Evolutionary conservation across 2,797 vertebrate genomes (phyloP).

Genomic region (Holocentrus rufus): DNA sequence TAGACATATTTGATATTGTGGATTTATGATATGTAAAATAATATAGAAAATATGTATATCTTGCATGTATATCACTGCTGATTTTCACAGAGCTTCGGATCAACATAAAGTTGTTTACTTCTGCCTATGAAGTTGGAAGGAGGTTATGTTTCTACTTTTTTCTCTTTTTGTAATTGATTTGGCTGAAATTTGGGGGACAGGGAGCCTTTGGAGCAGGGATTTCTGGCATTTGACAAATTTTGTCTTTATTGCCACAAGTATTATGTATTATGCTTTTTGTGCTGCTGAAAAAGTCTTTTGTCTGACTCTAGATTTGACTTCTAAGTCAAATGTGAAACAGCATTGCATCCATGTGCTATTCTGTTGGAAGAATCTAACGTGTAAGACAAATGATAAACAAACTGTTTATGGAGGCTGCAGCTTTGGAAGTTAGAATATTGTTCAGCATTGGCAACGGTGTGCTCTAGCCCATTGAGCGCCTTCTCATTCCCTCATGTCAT

Average conservation of each 20-base stretch:
- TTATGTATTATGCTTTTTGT: not conserved
- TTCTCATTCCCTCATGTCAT: not conserved
- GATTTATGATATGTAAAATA: not conserved
- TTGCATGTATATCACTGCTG: not conserved
- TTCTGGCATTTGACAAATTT: not conserved
- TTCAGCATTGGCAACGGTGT: no score
- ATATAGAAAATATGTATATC: not conserved
- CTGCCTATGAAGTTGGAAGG: not conserved
- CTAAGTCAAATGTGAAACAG: not conserved
- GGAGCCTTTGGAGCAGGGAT: not conserved
- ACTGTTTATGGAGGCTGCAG: not conserved
- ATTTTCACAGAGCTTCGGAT: no score
- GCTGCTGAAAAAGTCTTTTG: not conserved
- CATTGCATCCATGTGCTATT: not conserved
- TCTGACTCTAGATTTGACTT: not conserved
- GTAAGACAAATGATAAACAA: not conserved
- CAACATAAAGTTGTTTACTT: no score
- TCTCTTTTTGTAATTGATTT: conserved; percentile 3
- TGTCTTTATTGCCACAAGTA: not conserved
- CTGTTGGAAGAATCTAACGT: not conserved
- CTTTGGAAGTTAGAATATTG: not conserved
- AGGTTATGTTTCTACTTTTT: not conserved
- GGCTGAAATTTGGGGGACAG: conserved; percentile 6
- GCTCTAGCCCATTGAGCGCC: not conserved
- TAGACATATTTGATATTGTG: conserved; percentile 26